These are phyloP conservation scores for Natrix natrix DNA, from an alignment of 2,797 vertebrate species.

Conservation along the genomic window DNA sequence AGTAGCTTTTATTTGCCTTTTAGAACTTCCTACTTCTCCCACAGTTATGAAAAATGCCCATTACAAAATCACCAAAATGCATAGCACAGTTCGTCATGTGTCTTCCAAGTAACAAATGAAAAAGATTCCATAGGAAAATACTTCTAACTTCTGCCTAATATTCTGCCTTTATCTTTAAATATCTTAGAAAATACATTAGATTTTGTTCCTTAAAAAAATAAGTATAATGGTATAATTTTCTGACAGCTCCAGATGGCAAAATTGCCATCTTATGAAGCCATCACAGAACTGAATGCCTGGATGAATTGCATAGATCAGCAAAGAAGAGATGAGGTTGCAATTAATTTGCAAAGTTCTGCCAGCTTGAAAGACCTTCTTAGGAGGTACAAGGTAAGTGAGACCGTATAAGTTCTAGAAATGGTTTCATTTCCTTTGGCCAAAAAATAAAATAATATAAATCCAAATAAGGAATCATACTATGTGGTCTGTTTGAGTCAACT, in stretches of 20 bases:
- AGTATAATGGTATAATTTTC: slow-evolving; percentile 55
- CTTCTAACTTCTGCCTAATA: not conserved
- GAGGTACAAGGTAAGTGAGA: slow-evolving; percentile 78
- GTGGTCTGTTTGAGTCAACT: not conserved
- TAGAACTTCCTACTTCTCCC: not conserved
- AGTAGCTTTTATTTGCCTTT: not conserved
- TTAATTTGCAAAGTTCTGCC: slow-evolving; percentile 25
- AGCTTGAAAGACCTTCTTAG: slow-evolving; percentile 69
- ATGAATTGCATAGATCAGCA: slow-evolving; percentile 70
- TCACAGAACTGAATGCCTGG: slow-evolving; percentile 79
- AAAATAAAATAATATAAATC: not conserved
- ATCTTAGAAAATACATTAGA: not conserved
- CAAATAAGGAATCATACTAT: not conserved
- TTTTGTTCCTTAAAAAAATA: not conserved
- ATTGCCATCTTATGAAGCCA: slow-evolving; percentile 77
- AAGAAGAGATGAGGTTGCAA: slow-evolving; percentile 41
- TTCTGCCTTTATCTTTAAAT: not conserved
- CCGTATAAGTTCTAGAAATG: not conserved
- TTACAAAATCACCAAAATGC: not conserved
- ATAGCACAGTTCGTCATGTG: not conserved
- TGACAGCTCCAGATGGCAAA: slow-evolving; percentile 81
- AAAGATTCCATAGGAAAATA: not conserved
- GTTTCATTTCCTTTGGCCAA: slow-evolving; percentile 2
- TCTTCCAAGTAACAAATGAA: not conserved
- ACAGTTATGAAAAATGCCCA: not conserved